A percentile compares a stretch with the other conserved stretches of the same genome.
Evolutionary conservation across 2,113 vertebrate species (phyloP).

Genomic region (Lycaon pictus): DNA sequence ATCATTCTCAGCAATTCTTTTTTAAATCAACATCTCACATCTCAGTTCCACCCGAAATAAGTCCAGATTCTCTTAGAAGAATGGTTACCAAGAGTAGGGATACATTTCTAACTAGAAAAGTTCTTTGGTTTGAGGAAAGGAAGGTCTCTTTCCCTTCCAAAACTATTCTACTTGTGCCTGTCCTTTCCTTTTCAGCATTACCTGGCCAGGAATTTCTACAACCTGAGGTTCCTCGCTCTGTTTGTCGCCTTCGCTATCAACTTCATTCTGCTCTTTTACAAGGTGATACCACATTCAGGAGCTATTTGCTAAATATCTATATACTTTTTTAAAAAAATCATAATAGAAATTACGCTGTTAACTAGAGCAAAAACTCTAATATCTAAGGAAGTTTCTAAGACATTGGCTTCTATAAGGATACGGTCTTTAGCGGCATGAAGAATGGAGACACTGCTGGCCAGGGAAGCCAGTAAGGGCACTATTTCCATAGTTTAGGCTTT

Average conservation of each 20-base stretch:
- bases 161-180: constrained; percentile 17
- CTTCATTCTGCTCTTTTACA: constrained; percentile 99
- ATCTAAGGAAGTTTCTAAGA: background rate
- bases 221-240: constrained; percentile 96
- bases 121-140: background rate
- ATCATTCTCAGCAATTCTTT: background rate
- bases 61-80: background rate
- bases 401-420: background rate
- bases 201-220: constrained; percentile 99
- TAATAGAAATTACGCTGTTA: background rate
- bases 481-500: background rate
- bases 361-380: background rate
- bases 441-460: background rate
- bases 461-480: background rate
- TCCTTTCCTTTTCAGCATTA: constrained; percentile 92
- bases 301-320: background rate
- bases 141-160: background rate
- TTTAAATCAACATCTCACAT: background rate
- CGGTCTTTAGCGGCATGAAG: background rate
- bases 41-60: background rate
- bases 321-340: background rate
- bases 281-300: constrained; percentile 88
- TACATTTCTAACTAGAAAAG: background rate
- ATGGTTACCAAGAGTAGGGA: background rate
- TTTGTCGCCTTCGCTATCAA: constrained; percentile 99